Conservation (phyloP, 2,113 vertebrate genomes). For the Sceloporus undulatus region DNA sequence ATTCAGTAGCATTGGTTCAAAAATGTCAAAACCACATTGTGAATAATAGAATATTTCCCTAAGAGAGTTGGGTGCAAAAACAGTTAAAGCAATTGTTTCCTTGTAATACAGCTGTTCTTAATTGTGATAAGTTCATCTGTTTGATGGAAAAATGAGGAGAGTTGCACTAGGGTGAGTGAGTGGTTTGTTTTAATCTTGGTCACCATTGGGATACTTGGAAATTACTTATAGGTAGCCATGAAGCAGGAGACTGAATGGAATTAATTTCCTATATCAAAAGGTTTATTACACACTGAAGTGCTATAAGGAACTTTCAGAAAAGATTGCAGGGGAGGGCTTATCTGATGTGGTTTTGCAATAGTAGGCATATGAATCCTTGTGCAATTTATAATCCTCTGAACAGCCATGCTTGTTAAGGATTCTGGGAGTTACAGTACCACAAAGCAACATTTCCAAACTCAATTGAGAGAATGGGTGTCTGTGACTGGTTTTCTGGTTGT, state of each 20-base stretch:
- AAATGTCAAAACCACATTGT: constrained; percentile 3
- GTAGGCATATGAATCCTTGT: not conserved
- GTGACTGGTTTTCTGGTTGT: too few relatives aligned
- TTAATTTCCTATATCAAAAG: not conserved
- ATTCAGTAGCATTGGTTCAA: constrained; percentile 17
- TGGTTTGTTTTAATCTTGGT: not conserved
- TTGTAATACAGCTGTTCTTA: not conserved
- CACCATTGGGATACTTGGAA: not conserved
- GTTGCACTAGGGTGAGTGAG: not conserved
- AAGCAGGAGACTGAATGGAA: not conserved
- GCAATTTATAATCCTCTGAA: not conserved
- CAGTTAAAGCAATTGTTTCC: constrained; percentile 15
- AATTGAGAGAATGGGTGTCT: not conserved
- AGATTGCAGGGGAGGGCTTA: not conserved
- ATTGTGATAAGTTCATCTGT: constrained; percentile 5
- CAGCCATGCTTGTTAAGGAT: not conserved
- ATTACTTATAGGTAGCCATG: not conserved
- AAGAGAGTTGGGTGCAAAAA: not conserved
- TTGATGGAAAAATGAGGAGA: not conserved
- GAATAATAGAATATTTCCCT: not conserved
- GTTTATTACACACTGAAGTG: not conserved
- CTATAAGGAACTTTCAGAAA: not conserved
- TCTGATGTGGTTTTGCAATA: not conserved
- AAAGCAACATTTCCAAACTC: not conserved
- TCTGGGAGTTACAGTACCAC: not conserved